These are phyloP conservation scores for Zaprionus obscuricornis DNA, from an alignment of 2,888 invertebrate genomes.

Conservation along the genomic window DNA sequence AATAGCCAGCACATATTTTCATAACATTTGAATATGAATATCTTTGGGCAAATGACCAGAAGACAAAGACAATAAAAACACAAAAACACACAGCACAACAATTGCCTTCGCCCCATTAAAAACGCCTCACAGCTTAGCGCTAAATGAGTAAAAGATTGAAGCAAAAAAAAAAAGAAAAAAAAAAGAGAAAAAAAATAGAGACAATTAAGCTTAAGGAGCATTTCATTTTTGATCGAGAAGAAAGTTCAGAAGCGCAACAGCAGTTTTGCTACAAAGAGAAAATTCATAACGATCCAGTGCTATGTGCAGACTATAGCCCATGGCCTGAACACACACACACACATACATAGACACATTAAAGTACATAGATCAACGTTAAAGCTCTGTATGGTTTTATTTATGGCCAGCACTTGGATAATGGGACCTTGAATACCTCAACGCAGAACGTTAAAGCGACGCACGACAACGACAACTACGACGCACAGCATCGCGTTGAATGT, in stretches of 20 bases:
- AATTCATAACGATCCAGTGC: slow-evolving; percentile 25
- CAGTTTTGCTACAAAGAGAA: slow-evolving; percentile 50
- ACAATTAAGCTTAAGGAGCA: slow-evolving; percentile 78
- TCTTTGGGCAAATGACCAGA: slow-evolving; percentile 54
- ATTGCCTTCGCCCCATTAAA: slow-evolving; percentile 25
- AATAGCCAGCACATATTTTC: slow-evolving; percentile 59
- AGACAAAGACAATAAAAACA: slow-evolving; percentile 12
- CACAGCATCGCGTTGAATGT: too few species aligned
- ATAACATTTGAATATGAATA: slow-evolving; percentile 70
- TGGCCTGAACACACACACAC: slow-evolving; percentile 6
- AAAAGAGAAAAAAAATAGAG: slow-evolving; percentile 38
- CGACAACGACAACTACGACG: neutral
- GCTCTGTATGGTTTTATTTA: slow-evolving; percentile 33
- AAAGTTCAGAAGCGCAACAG: slow-evolving; percentile 56
- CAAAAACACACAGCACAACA: slow-evolving; percentile 15
- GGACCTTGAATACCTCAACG: slow-evolving; percentile 45
- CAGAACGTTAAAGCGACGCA: neutral
- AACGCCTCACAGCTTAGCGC: slow-evolving; percentile 37
- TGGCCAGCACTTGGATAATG: slow-evolving; percentile 51
- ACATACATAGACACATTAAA: slow-evolving; percentile 7
- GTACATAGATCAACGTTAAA: neutral
- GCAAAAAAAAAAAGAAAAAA: slow-evolving; percentile 33
- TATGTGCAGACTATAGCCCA: slow-evolving; percentile 16
- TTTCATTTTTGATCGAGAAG: slow-evolving; percentile 70
- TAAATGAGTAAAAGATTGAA: slow-evolving; percentile 72